Conservation (phyloP, 2,113 vertebrate genomes). For the Myotis yumanensis region DNA sequence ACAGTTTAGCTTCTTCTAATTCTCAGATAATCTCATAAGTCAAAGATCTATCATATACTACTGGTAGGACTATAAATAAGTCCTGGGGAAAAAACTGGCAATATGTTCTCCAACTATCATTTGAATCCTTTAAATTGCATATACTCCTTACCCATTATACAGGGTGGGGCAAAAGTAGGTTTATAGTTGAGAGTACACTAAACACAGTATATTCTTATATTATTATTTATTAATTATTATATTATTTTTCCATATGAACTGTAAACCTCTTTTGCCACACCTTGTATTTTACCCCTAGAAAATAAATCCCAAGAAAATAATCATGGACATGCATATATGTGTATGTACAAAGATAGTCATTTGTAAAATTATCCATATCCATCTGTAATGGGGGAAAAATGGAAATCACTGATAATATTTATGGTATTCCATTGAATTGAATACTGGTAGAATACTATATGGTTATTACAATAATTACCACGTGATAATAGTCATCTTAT, state of each 20-base stretch:
- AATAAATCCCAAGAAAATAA: constrained; percentile 14
- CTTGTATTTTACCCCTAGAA: constrained; percentile 17
- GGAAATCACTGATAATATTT: background rate
- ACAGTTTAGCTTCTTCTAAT: constrained; percentile 28
- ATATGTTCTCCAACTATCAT: background rate
- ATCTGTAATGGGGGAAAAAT: background rate
- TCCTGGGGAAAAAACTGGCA: background rate
- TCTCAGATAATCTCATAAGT: background rate
- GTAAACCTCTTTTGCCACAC: background rate
- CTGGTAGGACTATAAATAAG: background rate
- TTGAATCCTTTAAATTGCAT: background rate
- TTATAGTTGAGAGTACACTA: background rate
- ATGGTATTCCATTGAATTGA: background rate
- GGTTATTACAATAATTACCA: background rate
- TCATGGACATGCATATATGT: background rate
- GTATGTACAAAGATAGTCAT: background rate
- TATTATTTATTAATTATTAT: background rate
- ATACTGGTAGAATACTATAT: background rate
- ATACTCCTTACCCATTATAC: background rate
- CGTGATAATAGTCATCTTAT: background rate
- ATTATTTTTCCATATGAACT: background rate
- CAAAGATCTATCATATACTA: background rate
- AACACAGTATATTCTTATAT: background rate
- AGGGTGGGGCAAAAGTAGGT: background rate
- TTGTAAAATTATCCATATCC: constrained; percentile 35